phyloP scores from a whole-genome alignment of 2,797 vertebrate genomes.

The Crocidura indochinensis region DNA sequence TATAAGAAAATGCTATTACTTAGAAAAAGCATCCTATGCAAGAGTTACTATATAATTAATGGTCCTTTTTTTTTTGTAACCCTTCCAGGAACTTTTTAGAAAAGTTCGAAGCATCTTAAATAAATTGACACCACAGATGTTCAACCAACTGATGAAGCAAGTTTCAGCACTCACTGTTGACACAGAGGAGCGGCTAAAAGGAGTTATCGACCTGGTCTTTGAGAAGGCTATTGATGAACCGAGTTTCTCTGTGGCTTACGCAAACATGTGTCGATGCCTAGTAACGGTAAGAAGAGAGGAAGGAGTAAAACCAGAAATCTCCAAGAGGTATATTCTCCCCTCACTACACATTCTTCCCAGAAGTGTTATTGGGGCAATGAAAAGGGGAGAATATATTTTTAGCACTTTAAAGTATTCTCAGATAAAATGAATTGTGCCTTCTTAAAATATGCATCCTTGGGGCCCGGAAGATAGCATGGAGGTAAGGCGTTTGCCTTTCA shows the following conservation, averaged over 20 bases:
- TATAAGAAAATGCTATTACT: slow-evolving; percentile 29
- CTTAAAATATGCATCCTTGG: slow-evolving; percentile 14
- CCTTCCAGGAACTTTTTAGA: slow-evolving; percentile 94
- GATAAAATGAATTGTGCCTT: slow-evolving; percentile 15
- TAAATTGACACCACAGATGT: slow-evolving; percentile 99
- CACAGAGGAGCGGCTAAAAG: slow-evolving; percentile 98
- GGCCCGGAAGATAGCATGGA: too few species aligned
- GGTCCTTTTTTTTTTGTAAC: not conserved
- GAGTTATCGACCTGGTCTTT: slow-evolving; percentile 98
- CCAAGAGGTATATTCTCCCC: slow-evolving; percentile 72
- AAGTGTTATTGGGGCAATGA: slow-evolving; percentile 75
- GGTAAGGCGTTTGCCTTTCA: too few species aligned
- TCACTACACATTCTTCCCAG: slow-evolving; percentile 59
- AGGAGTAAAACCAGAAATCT: slow-evolving; percentile 57
- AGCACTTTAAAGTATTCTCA: slow-evolving; percentile 28
- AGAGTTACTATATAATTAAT: slow-evolving; percentile 34
- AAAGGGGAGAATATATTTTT: slow-evolving; percentile 84
- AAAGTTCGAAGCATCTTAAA: slow-evolving; percentile 99
- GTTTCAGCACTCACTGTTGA: slow-evolving; percentile 98
- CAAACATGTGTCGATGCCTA: slow-evolving; percentile 98
- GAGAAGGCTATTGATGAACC: slow-evolving; percentile 99
- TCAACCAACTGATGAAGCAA: slow-evolving; percentile 98
- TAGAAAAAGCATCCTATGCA: slow-evolving; percentile 28
- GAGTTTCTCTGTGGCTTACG: slow-evolving; percentile 98
- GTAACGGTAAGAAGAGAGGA: slow-evolving; percentile 93